A percentile compares a stretch with the other conserved stretches of the same genome.
Evolutionary conservation across 2,797 vertebrate genomes (phyloP).

Genomic region (Melanotaenia nigrans): DNA sequence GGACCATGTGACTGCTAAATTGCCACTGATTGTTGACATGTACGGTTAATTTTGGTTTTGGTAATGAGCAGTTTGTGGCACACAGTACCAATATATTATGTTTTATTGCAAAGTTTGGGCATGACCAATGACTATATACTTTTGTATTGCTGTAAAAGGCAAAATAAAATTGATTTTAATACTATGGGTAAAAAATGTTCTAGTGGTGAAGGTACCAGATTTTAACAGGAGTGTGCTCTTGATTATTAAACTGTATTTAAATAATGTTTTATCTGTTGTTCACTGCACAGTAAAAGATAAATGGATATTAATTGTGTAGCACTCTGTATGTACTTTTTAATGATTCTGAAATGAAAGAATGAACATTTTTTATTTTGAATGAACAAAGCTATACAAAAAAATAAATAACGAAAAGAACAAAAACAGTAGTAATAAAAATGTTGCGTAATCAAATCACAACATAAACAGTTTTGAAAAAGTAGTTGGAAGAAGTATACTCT

Average conservation of each 20-base stretch:
- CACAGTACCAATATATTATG: conserved; percentile 25
- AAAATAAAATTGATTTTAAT: conserved; percentile 8
- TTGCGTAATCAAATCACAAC: no score
- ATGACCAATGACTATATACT: conserved; percentile 17
- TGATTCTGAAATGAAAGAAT: conserved; percentile 45
- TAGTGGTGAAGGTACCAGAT: conserved; percentile 18
- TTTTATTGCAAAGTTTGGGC: conserved; percentile 31
- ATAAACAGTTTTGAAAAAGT: no score
- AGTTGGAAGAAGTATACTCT: no score
- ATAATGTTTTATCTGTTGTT: conserved; percentile 34
- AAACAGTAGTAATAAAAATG: no score
- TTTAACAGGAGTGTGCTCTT: conserved; percentile 27
- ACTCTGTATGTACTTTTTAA: conserved; percentile 44
- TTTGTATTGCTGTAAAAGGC: conserved; percentile 22
- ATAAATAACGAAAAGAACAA: no score
- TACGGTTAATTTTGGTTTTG: conserved; percentile 31
- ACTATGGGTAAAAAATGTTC: conserved; percentile 2
- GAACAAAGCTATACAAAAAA: no score
- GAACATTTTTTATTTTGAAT: no score
- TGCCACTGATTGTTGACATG: conserved; percentile 4
- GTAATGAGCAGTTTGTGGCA: conserved; percentile 30
- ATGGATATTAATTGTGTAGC: conserved; percentile 40
- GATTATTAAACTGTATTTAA: conserved; percentile 32
- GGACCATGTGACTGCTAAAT: conserved; percentile 19
- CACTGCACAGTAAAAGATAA: conserved; percentile 45